Conservation (phyloP, 2,888 invertebrate genomes). For the Aleiodes leptofemur region DNA sequence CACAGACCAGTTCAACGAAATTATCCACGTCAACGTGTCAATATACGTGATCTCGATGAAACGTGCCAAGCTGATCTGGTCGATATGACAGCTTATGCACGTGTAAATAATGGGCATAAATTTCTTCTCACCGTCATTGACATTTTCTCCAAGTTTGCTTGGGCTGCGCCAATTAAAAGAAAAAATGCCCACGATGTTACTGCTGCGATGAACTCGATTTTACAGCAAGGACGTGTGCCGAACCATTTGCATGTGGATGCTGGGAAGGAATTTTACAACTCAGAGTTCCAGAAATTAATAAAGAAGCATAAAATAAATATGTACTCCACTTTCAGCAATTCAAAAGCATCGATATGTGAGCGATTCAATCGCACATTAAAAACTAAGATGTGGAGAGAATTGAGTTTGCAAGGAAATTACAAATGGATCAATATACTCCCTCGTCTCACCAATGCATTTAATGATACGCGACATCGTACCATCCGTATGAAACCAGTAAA, state of each 20-base stretch:
- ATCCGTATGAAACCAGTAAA: slow-evolving; percentile 65
- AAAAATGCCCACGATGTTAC: slow-evolving; percentile 64
- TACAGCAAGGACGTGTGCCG: slow-evolving; percentile 44
- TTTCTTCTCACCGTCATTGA: slow-evolving; percentile 68
- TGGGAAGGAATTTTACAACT: slow-evolving; percentile 52
- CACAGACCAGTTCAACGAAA: slow-evolving; percentile 70
- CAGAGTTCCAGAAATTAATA: slow-evolving; percentile 45
- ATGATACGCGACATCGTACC: slow-evolving; percentile 65
- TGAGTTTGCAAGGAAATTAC: slow-evolving; percentile 50
- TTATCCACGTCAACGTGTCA: slow-evolving; percentile 53
- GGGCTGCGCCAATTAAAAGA: slow-evolving; percentile 66
- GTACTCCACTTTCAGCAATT: slow-evolving; percentile 54
- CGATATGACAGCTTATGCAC: slow-evolving; percentile 62
- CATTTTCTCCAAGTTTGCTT: slow-evolving; percentile 71
- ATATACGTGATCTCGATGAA: slow-evolving; percentile 66
- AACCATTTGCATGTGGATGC: slow-evolving; percentile 45
- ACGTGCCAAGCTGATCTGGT: slow-evolving; percentile 65
- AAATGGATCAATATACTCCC: slow-evolving; percentile 52
- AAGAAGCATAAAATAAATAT: slow-evolving; percentile 44
- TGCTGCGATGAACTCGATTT: slow-evolving; percentile 53
- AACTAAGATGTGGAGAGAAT: slow-evolving; percentile 53
- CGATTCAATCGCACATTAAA: no score
- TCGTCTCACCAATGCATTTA: slow-evolving; percentile 57
- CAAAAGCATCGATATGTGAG: slow-evolving; percentile 60
- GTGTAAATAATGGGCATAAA: slow-evolving; percentile 49